Evolutionary conservation across 2,888 invertebrate genomes (phyloP).

Genomic region (Colostygia pectinataria): DNA sequence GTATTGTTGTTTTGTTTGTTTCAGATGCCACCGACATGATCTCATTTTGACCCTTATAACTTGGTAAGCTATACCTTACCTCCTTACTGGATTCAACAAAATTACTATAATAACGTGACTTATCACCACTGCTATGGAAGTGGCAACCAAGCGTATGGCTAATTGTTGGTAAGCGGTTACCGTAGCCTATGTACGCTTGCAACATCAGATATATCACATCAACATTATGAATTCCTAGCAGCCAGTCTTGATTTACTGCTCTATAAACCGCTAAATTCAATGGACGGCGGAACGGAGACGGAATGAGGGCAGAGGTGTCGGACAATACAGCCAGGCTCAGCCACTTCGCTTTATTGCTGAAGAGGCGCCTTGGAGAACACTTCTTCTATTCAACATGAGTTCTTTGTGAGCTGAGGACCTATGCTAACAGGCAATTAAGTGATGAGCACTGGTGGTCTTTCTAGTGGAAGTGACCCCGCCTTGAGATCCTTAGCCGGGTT

Average conservation of each 20-base stretch:
- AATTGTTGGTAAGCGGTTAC: too few species aligned
- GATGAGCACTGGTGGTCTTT: too few species aligned
- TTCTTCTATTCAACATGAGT: too few species aligned
- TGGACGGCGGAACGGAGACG: background rate
- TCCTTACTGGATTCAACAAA: background rate
- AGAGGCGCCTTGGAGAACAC: too few species aligned
- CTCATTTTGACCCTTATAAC: background rate
- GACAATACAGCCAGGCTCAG: conserved; percentile 1
- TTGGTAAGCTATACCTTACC: background rate
- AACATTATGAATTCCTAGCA: conserved; percentile 1
- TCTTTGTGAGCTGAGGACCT: too few species aligned
- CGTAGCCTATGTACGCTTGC: too few species aligned
- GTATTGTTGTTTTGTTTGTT: background rate
- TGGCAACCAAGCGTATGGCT: too few species aligned
- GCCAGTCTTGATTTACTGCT: conserved; percentile 1
- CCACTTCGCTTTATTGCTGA: background rate
- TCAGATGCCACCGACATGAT: background rate
- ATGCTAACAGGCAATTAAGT: too few species aligned
- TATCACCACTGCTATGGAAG: background rate
- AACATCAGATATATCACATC: too few species aligned
- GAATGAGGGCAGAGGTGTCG: background rate
- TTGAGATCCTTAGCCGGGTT: too few species aligned
- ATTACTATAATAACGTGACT: too few species aligned
- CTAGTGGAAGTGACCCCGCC: too few species aligned
- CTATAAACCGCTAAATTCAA: conserved; percentile 7